These are phyloP conservation scores for Steinernema carpocapsae DNA, from an alignment of 2,888 invertebrate genomes.

Conservation along the genomic window DNA sequence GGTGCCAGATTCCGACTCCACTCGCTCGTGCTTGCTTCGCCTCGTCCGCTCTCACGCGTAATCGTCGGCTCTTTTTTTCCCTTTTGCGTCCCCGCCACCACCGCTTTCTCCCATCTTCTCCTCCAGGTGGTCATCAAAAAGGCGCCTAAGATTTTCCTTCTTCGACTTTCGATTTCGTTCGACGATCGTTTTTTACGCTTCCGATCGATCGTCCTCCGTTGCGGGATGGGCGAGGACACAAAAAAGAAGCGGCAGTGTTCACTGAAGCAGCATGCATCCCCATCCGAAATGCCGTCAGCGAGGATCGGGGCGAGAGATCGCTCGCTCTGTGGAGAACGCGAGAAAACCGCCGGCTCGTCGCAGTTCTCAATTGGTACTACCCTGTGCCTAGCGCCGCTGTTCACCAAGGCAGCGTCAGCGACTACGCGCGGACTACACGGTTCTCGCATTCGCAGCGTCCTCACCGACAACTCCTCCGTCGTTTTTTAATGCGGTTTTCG, in stretches of 20 bases:
- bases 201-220: slow-evolving; percentile 17
- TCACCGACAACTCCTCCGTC: not conserved
- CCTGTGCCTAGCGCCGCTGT: slow-evolving; percentile 14
- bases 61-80: not conserved
- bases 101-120: not conserved
- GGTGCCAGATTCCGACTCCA: slow-evolving; percentile 33
- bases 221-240: not conserved
- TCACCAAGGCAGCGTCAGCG: no score
- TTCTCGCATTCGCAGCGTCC: slow-evolving; percentile 2
- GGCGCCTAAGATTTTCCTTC: not conserved
- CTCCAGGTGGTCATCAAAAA: slow-evolving; percentile 8
- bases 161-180: slow-evolving; percentile 23
- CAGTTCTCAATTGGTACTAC: slow-evolving; percentile 31
- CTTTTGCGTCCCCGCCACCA: not conserved
- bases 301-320: slow-evolving; percentile 9
- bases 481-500: slow-evolving; percentile 26
- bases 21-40: not conserved
- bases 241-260: slow-evolving; percentile 19
- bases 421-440: slow-evolving; percentile 23
- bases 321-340: not conserved
- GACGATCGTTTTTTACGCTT: slow-evolving; percentile 15
- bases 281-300: slow-evolving; percentile 22
- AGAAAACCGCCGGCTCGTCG: slow-evolving; percentile 9
- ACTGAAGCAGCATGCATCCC: not conserved
- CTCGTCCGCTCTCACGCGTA: slow-evolving; percentile 14